Evolutionary conservation across 35 echinoderm and acorn worm species (phyloP).

Genomic region (Hemicentrotus pulcherrimus): DNA sequence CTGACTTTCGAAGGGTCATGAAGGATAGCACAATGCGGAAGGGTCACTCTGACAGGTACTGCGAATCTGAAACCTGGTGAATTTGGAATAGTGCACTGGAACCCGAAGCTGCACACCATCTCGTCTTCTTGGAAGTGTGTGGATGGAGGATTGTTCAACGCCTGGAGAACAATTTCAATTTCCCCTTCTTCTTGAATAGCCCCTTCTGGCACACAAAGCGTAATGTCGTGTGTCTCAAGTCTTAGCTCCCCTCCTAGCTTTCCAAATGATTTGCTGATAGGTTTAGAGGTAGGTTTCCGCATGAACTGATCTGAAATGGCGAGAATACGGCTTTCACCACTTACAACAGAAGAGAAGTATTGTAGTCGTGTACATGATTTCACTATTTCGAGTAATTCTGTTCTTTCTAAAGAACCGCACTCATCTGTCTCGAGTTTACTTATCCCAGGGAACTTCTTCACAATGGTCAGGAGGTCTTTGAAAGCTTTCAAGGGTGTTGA

Average conservation of each 20-base stretch:
- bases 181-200: not conserved
- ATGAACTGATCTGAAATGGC: not conserved
- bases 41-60: not conserved
- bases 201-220: not conserved
- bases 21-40: not conserved
- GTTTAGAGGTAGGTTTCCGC: not conserved
- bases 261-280: not conserved
- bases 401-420: not conserved
- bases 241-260: not conserved
- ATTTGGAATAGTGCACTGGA: not conserved
- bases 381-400: not conserved
- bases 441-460: not conserved
- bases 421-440: not conserved
- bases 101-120: not conserved
- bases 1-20: not conserved
- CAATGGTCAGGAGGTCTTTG: not conserved
- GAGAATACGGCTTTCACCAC: not conserved
- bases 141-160: not conserved
- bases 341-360: not conserved
- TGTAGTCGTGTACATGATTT: not conserved
- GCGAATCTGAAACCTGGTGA: not conserved
- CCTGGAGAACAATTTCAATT: not conserved
- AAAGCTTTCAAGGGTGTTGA: not conserved
- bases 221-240: not conserved
- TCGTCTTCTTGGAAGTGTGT: not conserved